phyloP scores from a whole-genome alignment of 1,140 invertebrate species.

The Lasioglossum baleicum region DNA sequence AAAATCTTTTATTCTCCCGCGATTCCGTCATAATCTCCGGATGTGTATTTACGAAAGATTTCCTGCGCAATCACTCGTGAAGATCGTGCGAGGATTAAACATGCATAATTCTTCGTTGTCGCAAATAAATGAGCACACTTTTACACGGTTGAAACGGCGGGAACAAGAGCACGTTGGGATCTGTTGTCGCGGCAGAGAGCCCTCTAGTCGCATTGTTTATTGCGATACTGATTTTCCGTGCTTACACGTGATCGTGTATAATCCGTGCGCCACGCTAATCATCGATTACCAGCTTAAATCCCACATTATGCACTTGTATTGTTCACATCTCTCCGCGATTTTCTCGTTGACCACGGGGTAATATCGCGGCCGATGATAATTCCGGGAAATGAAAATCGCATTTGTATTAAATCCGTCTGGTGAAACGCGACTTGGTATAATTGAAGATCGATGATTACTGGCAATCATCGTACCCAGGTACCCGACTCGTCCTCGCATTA shows the following conservation, averaged over 20 bases:
- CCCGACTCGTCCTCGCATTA: conserved; percentile 39
- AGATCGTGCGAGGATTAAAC: too few relatives aligned
- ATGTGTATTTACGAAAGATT: too few relatives aligned
- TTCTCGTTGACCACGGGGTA: not conserved
- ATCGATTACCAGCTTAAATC: conserved; percentile 40
- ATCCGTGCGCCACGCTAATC: conserved; percentile 25
- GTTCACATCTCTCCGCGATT: not conserved
- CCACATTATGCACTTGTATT: conserved; percentile 15
- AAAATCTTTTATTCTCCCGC: too few relatives aligned
- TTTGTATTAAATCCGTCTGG: conserved; percentile 29
- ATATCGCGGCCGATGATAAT: not conserved
- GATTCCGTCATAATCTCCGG: too few relatives aligned
- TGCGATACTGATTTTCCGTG: conserved; percentile 31
- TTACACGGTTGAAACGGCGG: too few relatives aligned
- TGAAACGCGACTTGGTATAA: conserved; percentile 16
- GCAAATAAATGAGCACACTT: too few relatives aligned
- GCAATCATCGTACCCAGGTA: not conserved
- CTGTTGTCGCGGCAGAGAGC: conserved; percentile 3
- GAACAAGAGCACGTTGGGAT: not conserved
- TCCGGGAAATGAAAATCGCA: conserved; percentile 8
- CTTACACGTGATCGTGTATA: conserved; percentile 14
- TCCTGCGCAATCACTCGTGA: too few relatives aligned
- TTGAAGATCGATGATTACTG: conserved; percentile 30
- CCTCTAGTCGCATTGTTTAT: conserved; percentile 7
- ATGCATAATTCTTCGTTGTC: too few relatives aligned